Conservation (phyloP, 2,888 invertebrate species). For the Calameuta idolon region DNA sequence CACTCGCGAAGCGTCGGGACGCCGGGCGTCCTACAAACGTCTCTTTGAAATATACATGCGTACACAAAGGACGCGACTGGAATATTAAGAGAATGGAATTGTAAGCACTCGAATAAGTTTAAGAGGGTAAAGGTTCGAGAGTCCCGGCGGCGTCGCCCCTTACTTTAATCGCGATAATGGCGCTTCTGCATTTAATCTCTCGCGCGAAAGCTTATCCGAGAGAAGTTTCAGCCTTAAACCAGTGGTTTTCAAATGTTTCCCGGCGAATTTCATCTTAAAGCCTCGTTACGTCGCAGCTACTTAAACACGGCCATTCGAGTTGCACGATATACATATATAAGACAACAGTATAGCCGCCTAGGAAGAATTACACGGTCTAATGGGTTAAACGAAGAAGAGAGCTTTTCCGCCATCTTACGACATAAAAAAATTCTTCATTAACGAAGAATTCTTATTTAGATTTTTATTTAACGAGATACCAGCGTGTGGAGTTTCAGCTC, state of each 20-base stretch:
- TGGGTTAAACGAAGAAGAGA: not conserved
- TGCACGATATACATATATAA: not conserved
- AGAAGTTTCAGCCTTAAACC: not conserved
- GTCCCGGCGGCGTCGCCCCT: slow-evolving; percentile 26
- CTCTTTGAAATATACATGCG: not conserved
- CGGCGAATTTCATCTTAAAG: not conserved
- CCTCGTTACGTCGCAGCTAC: not conserved
- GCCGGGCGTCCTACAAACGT: not conserved
- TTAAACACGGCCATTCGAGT: not conserved
- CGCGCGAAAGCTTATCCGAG: slow-evolving; percentile 7
- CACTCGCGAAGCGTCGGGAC: slow-evolving; percentile 1
- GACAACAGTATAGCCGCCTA: not conserved
- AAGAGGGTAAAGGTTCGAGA: slow-evolving; percentile 9
- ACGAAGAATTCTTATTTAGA: not conserved
- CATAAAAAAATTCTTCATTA: not conserved
- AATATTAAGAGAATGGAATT: slow-evolving; percentile 4
- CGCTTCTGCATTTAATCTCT: slow-evolving; percentile 14
- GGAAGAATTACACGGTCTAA: not conserved
- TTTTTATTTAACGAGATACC: not conserved
- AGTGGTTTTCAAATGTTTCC: slow-evolving; percentile 8
- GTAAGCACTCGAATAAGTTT: slow-evolving; percentile 9
- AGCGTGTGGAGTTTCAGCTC: not conserved
- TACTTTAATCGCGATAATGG: slow-evolving; percentile 44
- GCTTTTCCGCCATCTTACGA: not conserved
- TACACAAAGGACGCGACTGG: not conserved